These are phyloP conservation scores for Stegodyphus dumicola DNA, from an alignment of 1,140 invertebrate species.

Conservation along the genomic window DNA sequence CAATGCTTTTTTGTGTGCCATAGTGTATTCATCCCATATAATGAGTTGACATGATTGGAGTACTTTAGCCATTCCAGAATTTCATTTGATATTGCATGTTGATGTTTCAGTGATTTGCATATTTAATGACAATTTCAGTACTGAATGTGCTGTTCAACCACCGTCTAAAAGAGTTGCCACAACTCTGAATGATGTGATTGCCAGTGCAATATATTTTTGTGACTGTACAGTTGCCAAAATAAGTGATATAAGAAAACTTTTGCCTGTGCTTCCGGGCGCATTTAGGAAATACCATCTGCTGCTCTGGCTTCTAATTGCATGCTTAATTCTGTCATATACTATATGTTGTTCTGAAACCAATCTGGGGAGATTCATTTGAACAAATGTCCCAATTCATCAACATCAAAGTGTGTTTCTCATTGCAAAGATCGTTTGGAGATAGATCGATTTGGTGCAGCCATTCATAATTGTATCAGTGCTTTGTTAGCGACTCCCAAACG, in stretches of 20 bases:
- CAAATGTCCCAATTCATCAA: constrained; percentile 38
- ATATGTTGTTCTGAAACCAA: constrained; percentile 30
- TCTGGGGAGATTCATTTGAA: constrained; percentile 17
- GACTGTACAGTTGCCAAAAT: not conserved
- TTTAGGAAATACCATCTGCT: constrained; percentile 8
- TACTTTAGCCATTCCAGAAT: not conserved
- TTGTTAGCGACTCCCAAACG: not conserved
- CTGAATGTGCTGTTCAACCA: constrained; percentile 63
- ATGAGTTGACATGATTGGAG: constrained; percentile 54
- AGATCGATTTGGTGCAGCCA: not conserved
- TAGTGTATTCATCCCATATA: constrained; percentile 59
- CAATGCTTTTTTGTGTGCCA: not conserved
- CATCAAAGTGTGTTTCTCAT: constrained; percentile 47
- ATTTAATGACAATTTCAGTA: constrained; percentile 69
- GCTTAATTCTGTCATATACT: constrained; percentile 52
- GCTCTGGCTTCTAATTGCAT: constrained; percentile 24
- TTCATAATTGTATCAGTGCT: not conserved
- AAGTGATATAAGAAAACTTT: not conserved
- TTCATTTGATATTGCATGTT: constrained; percentile 28
- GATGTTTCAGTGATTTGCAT: constrained; percentile 47
- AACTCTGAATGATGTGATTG: constrained; percentile 2
- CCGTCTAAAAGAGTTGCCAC: not conserved
- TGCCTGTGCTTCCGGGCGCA: constrained; percentile 5
- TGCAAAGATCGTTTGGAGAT: not conserved
- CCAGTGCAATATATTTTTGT: not conserved